phyloP scores from a whole-genome alignment of 2,797 vertebrate species.

The Petrocephalus schoutedeni region DNA sequence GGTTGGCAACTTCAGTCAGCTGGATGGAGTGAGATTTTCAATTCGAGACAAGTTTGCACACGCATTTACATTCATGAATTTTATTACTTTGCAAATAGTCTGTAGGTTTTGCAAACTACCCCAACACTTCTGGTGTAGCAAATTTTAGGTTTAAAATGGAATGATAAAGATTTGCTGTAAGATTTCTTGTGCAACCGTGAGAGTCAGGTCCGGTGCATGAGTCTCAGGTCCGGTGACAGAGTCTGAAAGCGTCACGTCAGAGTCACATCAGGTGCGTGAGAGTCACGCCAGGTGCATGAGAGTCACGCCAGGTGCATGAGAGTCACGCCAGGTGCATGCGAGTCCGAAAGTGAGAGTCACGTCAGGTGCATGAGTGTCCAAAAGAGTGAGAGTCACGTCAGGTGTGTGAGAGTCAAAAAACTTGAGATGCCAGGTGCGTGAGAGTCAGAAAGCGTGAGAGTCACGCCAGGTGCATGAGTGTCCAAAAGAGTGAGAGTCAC shows the following conservation, averaged over 20 bases:
- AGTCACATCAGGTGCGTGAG: neutral
- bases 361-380: no score
- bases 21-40: neutral
- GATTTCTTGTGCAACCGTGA: neutral
- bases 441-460: no score
- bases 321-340: no score
- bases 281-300: no score
- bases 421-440: no score
- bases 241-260: neutral
- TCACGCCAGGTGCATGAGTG: no score
- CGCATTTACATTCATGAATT: neutral
- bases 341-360: no score
- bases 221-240: neutral
- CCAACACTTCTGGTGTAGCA: neutral
- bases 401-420: no score
- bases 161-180: neutral
- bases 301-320: no score
- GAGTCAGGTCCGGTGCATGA: neutral
- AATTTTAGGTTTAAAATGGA: neutral
- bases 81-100: neutral
- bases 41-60: neutral
- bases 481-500: no score
- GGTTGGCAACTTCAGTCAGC: neutral
- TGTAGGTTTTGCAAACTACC: neutral
- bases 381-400: no score